Percentiles rank a stretch among this genome's conserved stretches.
Conservation (phyloP, 2,888 invertebrate genomes). For the Lumbricus terrestris region DNA sequence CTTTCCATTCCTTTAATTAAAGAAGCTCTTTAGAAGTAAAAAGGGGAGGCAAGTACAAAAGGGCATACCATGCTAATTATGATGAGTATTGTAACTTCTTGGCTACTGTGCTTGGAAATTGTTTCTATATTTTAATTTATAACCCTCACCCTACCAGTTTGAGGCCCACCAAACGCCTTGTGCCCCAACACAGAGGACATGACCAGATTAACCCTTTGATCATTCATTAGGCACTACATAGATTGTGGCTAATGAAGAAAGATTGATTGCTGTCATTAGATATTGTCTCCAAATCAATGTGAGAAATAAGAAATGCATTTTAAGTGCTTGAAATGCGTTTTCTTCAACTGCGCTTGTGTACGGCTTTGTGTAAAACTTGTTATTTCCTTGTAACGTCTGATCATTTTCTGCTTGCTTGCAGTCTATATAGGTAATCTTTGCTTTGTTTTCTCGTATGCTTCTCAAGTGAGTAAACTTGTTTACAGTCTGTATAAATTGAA, state of each 20-base stretch:
- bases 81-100: too few relatives aligned
- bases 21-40: too few relatives aligned
- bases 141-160: too few relatives aligned
- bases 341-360: background rate
- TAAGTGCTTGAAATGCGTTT: background rate
- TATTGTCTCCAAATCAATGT: background rate
- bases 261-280: background rate
- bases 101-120: too few relatives aligned
- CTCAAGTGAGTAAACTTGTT: background rate
- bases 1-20: too few relatives aligned
- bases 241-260: background rate
- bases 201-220: background rate
- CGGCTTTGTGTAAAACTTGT: background rate
- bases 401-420: background rate
- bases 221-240: background rate
- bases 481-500: background rate
- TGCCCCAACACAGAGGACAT: background rate
- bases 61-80: too few relatives aligned
- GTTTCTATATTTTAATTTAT: too few relatives aligned
- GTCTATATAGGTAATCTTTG: too few relatives aligned
- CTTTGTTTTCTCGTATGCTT: background rate
- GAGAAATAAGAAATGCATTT: background rate
- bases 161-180: background rate
- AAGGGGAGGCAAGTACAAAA: too few relatives aligned
- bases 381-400: background rate